Percentiles rank a stretch among this genome's conserved stretches.
These are phyloP conservation scores for Aldrovandia affinis DNA, from an alignment of 2,797 vertebrate species.

Conservation along the genomic window DNA sequence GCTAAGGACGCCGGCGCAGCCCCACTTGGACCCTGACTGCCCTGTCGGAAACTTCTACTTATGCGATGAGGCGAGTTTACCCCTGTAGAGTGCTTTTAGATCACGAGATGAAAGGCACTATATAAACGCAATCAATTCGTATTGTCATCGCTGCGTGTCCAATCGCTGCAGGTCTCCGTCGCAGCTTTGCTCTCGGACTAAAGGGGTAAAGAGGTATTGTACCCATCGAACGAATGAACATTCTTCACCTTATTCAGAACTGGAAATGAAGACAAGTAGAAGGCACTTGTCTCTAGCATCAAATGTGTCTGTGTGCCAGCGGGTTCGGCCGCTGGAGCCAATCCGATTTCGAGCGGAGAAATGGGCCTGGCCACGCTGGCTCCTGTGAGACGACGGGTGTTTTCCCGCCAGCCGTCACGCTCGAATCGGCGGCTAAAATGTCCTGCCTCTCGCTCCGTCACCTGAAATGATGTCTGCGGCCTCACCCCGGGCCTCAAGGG, in stretches of 20 bases:
- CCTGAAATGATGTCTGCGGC: neutral
- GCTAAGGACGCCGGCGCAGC: too few relatives aligned
- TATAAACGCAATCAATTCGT: neutral
- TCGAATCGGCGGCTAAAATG: neutral
- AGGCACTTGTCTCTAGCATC: neutral
- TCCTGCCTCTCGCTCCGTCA: too few relatives aligned
- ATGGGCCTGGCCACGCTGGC: neutral
- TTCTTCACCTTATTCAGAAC: neutral
- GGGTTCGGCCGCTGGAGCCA: neutral
- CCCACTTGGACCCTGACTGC: too few relatives aligned
- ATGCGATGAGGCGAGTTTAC: too few relatives aligned
- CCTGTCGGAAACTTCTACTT: too few relatives aligned
- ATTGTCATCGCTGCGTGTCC: neutral
- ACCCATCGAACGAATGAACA: neutral
- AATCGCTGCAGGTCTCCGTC: neutral
- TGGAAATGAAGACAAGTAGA: neutral
- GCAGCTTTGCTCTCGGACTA: neutral
- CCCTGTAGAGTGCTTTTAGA: neutral
- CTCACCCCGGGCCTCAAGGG: neutral
- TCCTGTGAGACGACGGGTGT: neutral
- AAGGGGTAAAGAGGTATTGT: neutral
- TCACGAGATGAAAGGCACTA: neutral
- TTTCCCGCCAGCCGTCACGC: neutral
- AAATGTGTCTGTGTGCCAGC: neutral
- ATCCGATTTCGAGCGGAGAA: neutral